phyloP scores from a whole-genome alignment of 2,888 invertebrate genomes.

The Tuberolachnus salignus region DNA sequence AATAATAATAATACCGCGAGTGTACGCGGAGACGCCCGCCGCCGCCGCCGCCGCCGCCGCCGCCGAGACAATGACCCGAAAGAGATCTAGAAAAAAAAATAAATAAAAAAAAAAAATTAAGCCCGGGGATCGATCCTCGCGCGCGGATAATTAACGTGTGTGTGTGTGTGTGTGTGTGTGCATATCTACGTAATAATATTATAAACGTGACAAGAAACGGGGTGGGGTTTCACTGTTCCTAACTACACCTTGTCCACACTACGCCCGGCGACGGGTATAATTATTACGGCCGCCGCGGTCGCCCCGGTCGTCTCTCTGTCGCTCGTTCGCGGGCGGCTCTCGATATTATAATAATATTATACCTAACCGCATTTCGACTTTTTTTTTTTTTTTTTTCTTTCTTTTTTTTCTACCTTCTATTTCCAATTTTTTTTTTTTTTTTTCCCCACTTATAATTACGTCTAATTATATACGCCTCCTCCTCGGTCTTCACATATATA shows the following conservation, averaged over 20 bases:
- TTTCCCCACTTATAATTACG: slow-evolving; percentile 48
- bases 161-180: slow-evolving; percentile 6
- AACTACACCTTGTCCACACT: slow-evolving; percentile 53
- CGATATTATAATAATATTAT: too few relatives aligned
- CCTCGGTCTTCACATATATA: neutral
- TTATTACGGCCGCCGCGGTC: slow-evolving; percentile 35
- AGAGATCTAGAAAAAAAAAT: slow-evolving; percentile 48
- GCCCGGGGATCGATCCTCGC: slow-evolving; percentile 41
- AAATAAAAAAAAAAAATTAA: slow-evolving; percentile 35
- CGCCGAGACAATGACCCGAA: slow-evolving; percentile 54
- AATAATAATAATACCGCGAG: neutral
- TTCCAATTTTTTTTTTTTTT: neutral
- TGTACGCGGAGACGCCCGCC: neutral
- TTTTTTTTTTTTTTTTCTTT: slow-evolving; percentile 26
- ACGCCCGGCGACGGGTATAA: slow-evolving; percentile 38
- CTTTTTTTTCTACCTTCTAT: slow-evolving; percentile 21
- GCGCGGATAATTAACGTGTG: slow-evolving; percentile 46
- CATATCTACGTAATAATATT: neutral
- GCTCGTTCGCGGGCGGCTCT: neutral
- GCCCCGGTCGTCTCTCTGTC: neutral
- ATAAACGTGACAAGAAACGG: slow-evolving; percentile 54
- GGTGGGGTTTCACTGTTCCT: slow-evolving; percentile 39
- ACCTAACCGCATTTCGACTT: slow-evolving; percentile 19
- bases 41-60: too few relatives aligned
- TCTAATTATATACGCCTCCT: slow-evolving; percentile 53